Conservation (phyloP, 2,113 vertebrate genomes). For the Ascaphus truei region DNA sequence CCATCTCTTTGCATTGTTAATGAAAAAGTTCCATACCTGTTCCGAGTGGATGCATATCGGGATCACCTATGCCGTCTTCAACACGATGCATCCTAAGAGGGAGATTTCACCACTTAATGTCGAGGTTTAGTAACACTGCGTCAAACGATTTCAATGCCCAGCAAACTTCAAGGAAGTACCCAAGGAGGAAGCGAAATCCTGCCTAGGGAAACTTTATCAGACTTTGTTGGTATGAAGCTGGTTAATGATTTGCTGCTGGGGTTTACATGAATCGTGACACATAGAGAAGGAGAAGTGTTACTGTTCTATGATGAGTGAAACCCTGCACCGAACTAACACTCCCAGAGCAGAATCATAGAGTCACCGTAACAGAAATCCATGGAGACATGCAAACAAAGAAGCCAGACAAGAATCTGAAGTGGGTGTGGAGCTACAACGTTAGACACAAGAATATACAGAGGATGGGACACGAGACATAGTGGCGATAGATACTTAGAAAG, state of each 20-base stretch:
- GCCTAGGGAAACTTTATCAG: neutral
- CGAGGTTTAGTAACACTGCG: no score
- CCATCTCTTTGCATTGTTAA: no score
- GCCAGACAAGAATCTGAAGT: neutral
- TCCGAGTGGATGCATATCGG: neutral
- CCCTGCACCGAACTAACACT: no score
- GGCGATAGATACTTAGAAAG: no score
- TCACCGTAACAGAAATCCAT: neutral
- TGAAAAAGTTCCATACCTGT: conserved; percentile 11
- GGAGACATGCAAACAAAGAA: neutral
- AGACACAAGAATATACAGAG: no score
- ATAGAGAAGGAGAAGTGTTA: conserved; percentile 8
- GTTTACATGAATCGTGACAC: neutral
- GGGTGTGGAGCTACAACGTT: neutral
- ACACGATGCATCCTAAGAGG: neutral
- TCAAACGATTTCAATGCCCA: no score
- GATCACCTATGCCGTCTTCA: neutral
- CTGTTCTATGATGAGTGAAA: neutral
- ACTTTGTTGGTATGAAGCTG: no score
- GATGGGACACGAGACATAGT: no score
- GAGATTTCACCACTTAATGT: neutral
- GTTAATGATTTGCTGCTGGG: conserved; percentile 11
- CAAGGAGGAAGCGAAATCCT: conserved; percentile 1
- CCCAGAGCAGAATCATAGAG: neutral
- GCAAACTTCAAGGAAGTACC: neutral